Base-by-base conservation (phyloP, 1,140 invertebrate genomes). In the Macrotrachela quadricornifera region DNA sequence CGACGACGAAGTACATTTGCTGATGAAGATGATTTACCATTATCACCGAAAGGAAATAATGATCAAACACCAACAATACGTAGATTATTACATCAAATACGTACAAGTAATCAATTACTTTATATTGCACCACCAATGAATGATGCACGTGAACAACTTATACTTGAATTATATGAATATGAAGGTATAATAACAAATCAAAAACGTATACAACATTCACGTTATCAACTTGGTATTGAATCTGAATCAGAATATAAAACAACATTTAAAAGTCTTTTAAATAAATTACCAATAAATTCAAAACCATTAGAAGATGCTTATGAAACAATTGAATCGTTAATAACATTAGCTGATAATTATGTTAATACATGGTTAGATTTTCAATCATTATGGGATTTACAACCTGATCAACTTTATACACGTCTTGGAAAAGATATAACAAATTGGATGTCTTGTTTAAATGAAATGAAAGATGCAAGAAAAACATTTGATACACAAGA, bases 401-500 rank as follows among this genome's bases (percentile, higher is more conserved):
- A 97, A 70, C 80, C 87, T 0, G 92, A 97, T 63, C 85, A 80
- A 59, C 66, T 99, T 30, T 96, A 95, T 65, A 81, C 82, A 10
- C 79, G 82, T 61, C 75, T 99, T 17, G 86, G 86, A 4, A 83
- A 87, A 66, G 85, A 96, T 66, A 82, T 97, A 41, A 80, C 79
- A 57, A 72, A 84, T 50, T 99, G 90, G 91, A 95, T 97, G 77
- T 84, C 84, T 60, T 91, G 86, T 62, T 72, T 97, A 1, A 90
- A 91, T 67, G 90, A 97, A 65, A 96, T 97, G 58, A 95, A 79
- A 62, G 83, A 87, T 69, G 88, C 87, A 1, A 77, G 92, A 57
- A 85, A 85, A 12, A 96, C 88, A 0, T 96, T 99, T 71, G 92
- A 99, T 69, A 96, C 91, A 0, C 90, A 90, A 0, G 94, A 99